phyloP scores from a whole-genome alignment of 2,797 vertebrate genomes.

The Anabas testudineus region DNA sequence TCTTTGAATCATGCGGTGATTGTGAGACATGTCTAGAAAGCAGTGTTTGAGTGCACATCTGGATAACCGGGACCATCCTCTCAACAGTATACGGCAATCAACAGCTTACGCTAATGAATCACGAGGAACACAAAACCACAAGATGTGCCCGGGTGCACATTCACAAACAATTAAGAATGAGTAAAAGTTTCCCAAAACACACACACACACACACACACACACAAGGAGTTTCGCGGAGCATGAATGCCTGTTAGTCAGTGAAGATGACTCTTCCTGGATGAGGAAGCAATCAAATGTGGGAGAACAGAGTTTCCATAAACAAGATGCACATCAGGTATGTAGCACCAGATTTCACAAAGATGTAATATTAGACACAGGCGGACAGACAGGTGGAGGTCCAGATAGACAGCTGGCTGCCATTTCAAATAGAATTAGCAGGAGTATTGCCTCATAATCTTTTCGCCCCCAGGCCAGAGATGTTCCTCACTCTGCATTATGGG shows the following conservation, averaged over 20 bases:
- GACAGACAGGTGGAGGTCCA: constrained; percentile 48
- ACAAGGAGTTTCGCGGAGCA: constrained; percentile 42
- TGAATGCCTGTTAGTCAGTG: constrained; percentile 62
- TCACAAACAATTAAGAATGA: constrained; percentile 61
- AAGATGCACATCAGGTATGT: constrained; percentile 57
- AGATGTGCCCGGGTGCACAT: constrained; percentile 46
- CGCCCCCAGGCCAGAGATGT: constrained; percentile 63
- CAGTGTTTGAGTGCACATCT: neutral
- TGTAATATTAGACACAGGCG: constrained; percentile 41
- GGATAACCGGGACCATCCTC: neutral
- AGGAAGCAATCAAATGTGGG: constrained; percentile 59
- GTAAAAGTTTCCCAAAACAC: constrained; percentile 59
- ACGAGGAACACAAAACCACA: constrained; percentile 1
- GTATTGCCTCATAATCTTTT: constrained; percentile 63
- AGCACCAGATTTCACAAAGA: constrained; percentile 55
- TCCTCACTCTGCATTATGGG: constrained; percentile 54
- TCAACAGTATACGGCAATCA: neutral
- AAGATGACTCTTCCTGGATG: constrained; percentile 57
- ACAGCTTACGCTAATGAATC: neutral
- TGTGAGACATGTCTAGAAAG: neutral
- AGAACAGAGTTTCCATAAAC: constrained; percentile 66
- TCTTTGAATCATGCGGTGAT: no score
- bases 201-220: constrained; percentile 17
- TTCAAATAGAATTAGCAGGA: constrained; percentile 60
- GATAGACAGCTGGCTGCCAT: constrained; percentile 57